Evolutionary conservation across 2,888 invertebrate genomes (phyloP).

Genomic region (Ochropleura plecta): DNA sequence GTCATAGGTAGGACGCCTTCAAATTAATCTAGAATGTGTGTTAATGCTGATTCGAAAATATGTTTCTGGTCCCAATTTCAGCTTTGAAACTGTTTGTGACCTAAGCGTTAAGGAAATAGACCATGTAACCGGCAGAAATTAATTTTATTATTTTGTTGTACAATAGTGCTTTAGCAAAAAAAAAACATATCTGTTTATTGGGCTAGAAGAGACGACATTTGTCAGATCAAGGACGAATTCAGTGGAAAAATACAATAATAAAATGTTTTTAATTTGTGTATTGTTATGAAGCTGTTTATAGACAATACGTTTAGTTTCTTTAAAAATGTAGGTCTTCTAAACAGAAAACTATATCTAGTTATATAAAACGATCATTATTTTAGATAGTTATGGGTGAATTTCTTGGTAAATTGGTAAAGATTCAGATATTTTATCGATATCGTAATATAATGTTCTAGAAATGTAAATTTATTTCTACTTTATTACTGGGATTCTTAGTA

Average conservation of each 20-base stretch:
- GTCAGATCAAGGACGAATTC: constrained; percentile 1
- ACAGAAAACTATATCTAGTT: background rate
- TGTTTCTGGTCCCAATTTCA: background rate
- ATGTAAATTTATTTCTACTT: background rate
- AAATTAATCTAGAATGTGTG: constrained; percentile 4
- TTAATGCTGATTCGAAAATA: background rate
- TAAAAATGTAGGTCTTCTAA: background rate
- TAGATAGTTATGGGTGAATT: background rate
- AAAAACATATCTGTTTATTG: background rate
- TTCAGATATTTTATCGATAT: background rate
- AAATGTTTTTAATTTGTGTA: background rate
- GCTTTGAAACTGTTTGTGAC: constrained; percentile 5
- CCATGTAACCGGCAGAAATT: constrained; percentile 3
- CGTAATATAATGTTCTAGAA: background rate
- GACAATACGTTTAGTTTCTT: background rate
- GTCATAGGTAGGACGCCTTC: background rate
- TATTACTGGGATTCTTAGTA: background rate
- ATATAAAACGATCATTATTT: background rate
- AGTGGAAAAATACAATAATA: background rate
- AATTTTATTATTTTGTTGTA: constrained; percentile 18
- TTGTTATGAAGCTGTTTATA: background rate
- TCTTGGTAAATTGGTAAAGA: background rate
- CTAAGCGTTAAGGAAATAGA: constrained; percentile 6
- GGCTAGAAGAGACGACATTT: background rate
- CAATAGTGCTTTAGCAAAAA: background rate